Evolutionary conservation across 1,140 invertebrate species (phyloP).

Genomic region (Drosophila nasuta): DNA sequence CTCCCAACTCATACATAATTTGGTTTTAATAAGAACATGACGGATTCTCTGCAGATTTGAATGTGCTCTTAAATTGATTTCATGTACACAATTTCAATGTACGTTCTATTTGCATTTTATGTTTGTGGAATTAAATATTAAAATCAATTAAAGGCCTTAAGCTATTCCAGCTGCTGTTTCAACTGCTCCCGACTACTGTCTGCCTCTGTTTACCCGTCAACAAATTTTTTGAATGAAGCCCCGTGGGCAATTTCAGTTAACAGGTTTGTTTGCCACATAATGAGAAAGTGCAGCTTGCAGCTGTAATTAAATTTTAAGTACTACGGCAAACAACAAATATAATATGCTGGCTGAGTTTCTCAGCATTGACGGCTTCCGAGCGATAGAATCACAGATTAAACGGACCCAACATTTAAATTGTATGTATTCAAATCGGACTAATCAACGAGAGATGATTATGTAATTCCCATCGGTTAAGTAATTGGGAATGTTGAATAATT

Average conservation of each 20-base stretch:
- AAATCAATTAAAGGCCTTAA: slow-evolving; percentile 73
- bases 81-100: slow-evolving; percentile 40
- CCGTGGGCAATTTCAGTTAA: slow-evolving; percentile 29
- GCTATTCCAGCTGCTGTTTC: slow-evolving; percentile 17
- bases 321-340: slow-evolving; percentile 31
- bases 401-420: background rate
- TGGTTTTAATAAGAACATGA: background rate
- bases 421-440: background rate
- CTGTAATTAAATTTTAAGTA: slow-evolving; percentile 65
- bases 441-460: slow-evolving; percentile 3
- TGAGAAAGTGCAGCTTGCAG: slow-evolving; percentile 49
- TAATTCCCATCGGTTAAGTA: background rate
- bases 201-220: slow-evolving; percentile 16
- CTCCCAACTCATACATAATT: slow-evolving; percentile 1
- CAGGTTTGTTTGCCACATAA: slow-evolving; percentile 39
- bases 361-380: background rate
- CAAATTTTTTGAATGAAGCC: slow-evolving; percentile 16
- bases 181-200: slow-evolving; percentile 6
- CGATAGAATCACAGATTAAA: background rate
- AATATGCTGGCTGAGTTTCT: slow-evolving; percentile 18
- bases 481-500: background rate
- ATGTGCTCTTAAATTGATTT: slow-evolving; percentile 62
- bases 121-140: slow-evolving; percentile 77
- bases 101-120: slow-evolving; percentile 65
- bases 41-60: background rate